Evolutionary conservation across 2,888 invertebrate species (phyloP).

Genomic region (Dryococelus australis): DNA sequence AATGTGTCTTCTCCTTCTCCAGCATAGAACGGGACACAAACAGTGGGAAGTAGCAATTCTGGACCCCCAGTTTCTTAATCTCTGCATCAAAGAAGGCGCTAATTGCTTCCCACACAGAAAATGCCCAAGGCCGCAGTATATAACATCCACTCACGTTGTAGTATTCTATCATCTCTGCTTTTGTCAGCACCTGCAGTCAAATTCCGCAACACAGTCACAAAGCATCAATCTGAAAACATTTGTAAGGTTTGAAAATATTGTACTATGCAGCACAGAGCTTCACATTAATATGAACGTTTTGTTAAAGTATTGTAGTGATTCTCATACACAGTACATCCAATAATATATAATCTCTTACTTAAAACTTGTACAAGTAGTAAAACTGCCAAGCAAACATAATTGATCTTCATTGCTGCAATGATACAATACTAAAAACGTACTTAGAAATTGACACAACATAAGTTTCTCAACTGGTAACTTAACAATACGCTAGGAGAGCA

Average conservation of each 20-base stretch:
- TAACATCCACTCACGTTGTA: conserved; percentile 99
- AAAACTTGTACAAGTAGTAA: no score
- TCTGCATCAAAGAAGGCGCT: conserved; percentile 83
- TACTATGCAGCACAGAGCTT: background rate
- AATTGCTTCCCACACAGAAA: conserved; percentile 93
- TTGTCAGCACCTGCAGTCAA: conserved; percentile 69
- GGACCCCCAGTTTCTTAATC: conserved; percentile 91
- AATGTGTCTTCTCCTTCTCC: conserved; percentile 95
- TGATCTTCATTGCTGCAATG: no score
- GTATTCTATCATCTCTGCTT: conserved; percentile 98
- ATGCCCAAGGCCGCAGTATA: conserved; percentile 97
- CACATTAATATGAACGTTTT: no score
- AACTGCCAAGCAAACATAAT: no score
- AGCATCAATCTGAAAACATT: no score
- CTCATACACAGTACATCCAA: no score
- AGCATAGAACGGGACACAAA: conserved; percentile 92
- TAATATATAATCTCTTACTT: no score
- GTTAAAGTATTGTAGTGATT: no score
- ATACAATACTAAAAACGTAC: no score
- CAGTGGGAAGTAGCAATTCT: conserved; percentile 98
- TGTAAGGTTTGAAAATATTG: background rate
- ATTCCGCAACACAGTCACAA: background rate
- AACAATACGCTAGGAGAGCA: no score
- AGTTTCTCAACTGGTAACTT: no score
- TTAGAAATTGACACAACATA: no score